Evolutionary conservation across 2,113 vertebrate species (phyloP), one percentile per base, ranked within the genome.

Genomic region (Limanda limanda): DNA sequence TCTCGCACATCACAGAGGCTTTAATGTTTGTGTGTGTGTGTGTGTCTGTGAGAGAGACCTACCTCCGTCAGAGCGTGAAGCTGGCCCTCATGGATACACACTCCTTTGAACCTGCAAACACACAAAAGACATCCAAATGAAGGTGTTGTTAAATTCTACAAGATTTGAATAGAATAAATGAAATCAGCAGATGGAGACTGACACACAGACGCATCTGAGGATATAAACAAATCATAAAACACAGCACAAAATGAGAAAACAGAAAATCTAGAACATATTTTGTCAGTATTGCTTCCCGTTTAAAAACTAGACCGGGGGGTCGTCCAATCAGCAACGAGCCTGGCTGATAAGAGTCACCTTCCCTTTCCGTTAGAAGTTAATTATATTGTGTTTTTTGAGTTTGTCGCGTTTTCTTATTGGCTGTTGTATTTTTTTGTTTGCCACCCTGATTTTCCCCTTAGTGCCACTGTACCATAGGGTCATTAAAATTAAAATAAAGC

Each of bases 61-160:
- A 99, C 98, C 97, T 99, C 98, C 65, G 96, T 99, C 91, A 99
- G 94, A 76, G 98, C 98, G 66, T 99, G 98, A 65, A 99, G 94
- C 77, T 99, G 97, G 89, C 98, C 98, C 93, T 99, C 95, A 83
- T 99, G 98, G 86, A 99, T 96, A 91, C 98, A 99, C 76, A 99
- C 98, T 71, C 98, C 98, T 94, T 97, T 97, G 92, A 98, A 99
- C 95, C 98, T 99, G 91, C 18, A 94, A 92, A 89, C 91, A 3
- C 6, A 64, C 63, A 94, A 57, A 81, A 86, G 74, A 68, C 5
- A 66, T 5, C 10, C 52, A 45, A 24, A 61, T 69, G 3, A 48
- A 35, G 54, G n/a, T 55, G 21, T 54, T 55, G 12, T 75, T 27
- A 27, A 27, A 27, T 27, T 27, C 27, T 4, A 9, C 45, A 21